These are phyloP conservation scores for Hesperophylax magnus DNA, from an alignment of 1,140 invertebrate species.

Conservation along the genomic window DNA sequence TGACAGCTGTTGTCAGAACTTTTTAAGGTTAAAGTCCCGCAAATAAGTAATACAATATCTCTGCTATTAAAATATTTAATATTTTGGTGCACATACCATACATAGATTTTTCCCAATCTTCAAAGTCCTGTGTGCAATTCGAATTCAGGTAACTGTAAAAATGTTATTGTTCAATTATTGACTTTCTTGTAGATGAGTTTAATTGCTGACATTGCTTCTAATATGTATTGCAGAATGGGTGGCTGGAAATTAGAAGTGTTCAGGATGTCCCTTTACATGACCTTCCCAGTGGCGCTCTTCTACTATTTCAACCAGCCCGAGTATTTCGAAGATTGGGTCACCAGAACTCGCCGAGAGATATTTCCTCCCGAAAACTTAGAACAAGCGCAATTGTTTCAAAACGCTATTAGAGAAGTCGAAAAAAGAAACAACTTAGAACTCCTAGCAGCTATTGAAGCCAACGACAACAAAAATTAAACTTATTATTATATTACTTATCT, in stretches of 20 bases:
- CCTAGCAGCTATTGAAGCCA: conserved; percentile 15
- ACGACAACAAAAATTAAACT: conserved; percentile 3
- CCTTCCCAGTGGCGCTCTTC: conserved; percentile 87
- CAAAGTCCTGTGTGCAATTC: too few species aligned
- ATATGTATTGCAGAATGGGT: conserved; percentile 72
- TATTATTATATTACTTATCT: too few species aligned
- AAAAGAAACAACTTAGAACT: conserved; percentile 64
- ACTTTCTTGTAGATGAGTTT: too few species aligned
- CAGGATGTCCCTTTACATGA: conserved; percentile 88
- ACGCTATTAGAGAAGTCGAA: conserved; percentile 73
- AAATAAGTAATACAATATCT: too few species aligned
- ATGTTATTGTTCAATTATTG: too few species aligned
- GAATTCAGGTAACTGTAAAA: too few species aligned
- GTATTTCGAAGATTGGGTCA: conserved; percentile 86
- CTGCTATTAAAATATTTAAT: too few species aligned
- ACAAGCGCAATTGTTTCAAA: conserved; percentile 71
- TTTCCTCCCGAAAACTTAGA: conserved; percentile 78
- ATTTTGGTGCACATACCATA: too few species aligned
- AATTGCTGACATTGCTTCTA: too few species aligned
- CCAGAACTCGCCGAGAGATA: conserved; percentile 76
- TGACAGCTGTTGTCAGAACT: too few species aligned
- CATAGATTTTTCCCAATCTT: too few species aligned
- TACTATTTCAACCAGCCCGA: conserved; percentile 89
- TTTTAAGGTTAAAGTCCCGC: too few species aligned
- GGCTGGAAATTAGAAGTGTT: conserved; percentile 85